Evolutionary conservation across 2,888 invertebrate genomes (phyloP).

Genomic region (Melikaiella ostensackeni): DNA sequence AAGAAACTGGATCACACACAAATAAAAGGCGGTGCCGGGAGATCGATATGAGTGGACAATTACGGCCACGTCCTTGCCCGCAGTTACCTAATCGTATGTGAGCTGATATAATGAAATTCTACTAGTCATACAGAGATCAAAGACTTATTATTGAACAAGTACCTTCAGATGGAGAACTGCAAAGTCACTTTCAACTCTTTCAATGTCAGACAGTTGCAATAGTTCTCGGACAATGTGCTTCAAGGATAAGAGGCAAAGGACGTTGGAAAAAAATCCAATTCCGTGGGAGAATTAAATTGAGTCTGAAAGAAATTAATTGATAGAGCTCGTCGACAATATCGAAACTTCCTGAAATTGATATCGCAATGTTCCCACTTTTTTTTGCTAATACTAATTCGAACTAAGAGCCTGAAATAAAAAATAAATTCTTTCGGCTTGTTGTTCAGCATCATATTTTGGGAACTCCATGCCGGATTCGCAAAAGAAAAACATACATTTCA

Average conservation of each 20-base stretch:
- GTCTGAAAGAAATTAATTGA: background rate
- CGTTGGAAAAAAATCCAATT: background rate
- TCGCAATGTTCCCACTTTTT: background rate
- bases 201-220: background rate
- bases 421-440: too few species aligned
- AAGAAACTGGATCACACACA: conserved; percentile 71
- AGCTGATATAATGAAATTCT: background rate
- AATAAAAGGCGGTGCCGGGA: conserved; percentile 44
- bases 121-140: background rate
- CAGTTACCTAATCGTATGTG: conserved; percentile 57
- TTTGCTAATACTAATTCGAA: too few species aligned
- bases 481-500: too few species aligned
- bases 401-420: too few species aligned
- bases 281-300: background rate
- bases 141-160: background rate
- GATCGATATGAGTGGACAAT: conserved; percentile 42
- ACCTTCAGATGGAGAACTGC: background rate
- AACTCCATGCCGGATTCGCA: too few species aligned
- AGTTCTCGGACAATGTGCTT: background rate
- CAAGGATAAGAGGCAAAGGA: background rate
- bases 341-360: background rate
- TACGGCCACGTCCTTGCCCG: conserved; percentile 61
- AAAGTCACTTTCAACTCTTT: background rate
- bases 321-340: too few species aligned
- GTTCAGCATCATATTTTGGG: too few species aligned